These are phyloP conservation scores for Trisateles emortualis DNA, from an alignment of 2,888 invertebrate genomes.

Conservation along the genomic window DNA sequence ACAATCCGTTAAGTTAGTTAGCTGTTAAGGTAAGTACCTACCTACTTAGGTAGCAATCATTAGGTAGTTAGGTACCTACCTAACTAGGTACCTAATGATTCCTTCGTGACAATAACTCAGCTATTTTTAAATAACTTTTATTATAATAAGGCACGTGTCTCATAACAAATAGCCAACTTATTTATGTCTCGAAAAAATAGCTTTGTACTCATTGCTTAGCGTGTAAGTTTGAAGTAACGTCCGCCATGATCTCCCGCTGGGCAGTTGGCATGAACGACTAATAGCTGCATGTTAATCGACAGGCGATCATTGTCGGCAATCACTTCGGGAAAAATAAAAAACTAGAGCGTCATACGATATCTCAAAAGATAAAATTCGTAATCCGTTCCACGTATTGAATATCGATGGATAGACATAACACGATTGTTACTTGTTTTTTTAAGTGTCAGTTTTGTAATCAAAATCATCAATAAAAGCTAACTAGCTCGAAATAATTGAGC, in stretches of 20 bases:
- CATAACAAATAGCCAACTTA: slow-evolving; percentile 32
- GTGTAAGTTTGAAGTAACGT: slow-evolving; percentile 48
- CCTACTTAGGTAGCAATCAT: too few relatives aligned
- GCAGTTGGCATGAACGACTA: slow-evolving; percentile 65
- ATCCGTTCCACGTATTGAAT: slow-evolving; percentile 65
- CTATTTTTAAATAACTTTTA: slow-evolving; percentile 15
- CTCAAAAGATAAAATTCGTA: slow-evolving; percentile 59
- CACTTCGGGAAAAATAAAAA: slow-evolving; percentile 54
- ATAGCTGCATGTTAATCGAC: slow-evolving; percentile 69
- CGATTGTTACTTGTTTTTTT: slow-evolving; percentile 38
- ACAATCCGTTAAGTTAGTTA: too few relatives aligned
- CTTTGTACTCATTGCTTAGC: slow-evolving; percentile 30
- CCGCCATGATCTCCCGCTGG: slow-evolving; percentile 57
- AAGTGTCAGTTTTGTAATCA: slow-evolving; percentile 33
- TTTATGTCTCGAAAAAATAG: slow-evolving; percentile 35
- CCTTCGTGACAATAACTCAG: not conserved
- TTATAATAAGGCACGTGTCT: slow-evolving; percentile 27
- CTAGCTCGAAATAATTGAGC: not conserved
- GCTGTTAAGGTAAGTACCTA: too few relatives aligned
- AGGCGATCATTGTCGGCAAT: slow-evolving; percentile 64
- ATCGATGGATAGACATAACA: slow-evolving; percentile 49
- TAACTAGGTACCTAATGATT: too few relatives aligned
- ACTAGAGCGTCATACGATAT: slow-evolving; percentile 60
- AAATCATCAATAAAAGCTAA: slow-evolving; percentile 32
- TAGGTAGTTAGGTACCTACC: too few relatives aligned